These are phyloP conservation scores for Trichogramma pretiosum DNA, from an alignment of 1,140 invertebrate species.

Conservation along the genomic window DNA sequence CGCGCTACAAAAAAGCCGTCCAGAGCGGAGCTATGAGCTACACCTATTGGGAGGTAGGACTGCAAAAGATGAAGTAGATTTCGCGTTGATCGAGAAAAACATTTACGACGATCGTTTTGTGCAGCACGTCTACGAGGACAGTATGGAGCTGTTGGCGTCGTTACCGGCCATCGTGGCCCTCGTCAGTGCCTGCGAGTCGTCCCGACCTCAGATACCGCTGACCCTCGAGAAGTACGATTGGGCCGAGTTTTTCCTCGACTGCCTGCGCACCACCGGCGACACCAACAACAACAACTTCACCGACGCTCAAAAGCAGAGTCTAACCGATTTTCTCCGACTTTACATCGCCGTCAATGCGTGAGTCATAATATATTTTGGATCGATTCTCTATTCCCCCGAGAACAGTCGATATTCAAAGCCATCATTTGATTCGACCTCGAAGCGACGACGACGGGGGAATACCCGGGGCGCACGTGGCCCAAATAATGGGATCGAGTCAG, in stretches of 20 bases:
- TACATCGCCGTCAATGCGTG: slow-evolving; percentile 32
- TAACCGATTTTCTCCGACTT: slow-evolving; percentile 28
- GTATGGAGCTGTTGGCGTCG: slow-evolving; percentile 32
- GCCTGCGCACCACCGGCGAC: slow-evolving; percentile 15
- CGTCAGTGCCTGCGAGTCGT: slow-evolving; percentile 11
- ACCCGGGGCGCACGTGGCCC: slow-evolving; percentile 28
- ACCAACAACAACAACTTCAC: slow-evolving; percentile 11
- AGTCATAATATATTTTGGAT: no score
- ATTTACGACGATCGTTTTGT: background rate
- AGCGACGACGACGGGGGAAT: slow-evolving; percentile 33
- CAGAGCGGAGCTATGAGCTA: slow-evolving; percentile 19
- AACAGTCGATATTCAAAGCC: no score
- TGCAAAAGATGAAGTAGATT: background rate
- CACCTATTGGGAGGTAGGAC: slow-evolving; percentile 30
- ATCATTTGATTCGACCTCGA: no score
- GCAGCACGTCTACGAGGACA: slow-evolving; percentile 31
- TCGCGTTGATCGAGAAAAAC: background rate
- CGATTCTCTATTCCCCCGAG: no score
- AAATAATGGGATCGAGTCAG: slow-evolving; percentile 30
- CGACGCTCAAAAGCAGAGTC: slow-evolving; percentile 16
- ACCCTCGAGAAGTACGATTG: slow-evolving; percentile 23
- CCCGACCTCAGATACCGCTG: slow-evolving; percentile 12
- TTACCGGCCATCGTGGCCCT: slow-evolving; percentile 31
- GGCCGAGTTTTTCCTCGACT: slow-evolving; percentile 28
- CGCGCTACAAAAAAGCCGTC: slow-evolving; percentile 17